phyloP scores from a whole-genome alignment of 2,113 vertebrate species.

The Triplophysa rosa region DNA sequence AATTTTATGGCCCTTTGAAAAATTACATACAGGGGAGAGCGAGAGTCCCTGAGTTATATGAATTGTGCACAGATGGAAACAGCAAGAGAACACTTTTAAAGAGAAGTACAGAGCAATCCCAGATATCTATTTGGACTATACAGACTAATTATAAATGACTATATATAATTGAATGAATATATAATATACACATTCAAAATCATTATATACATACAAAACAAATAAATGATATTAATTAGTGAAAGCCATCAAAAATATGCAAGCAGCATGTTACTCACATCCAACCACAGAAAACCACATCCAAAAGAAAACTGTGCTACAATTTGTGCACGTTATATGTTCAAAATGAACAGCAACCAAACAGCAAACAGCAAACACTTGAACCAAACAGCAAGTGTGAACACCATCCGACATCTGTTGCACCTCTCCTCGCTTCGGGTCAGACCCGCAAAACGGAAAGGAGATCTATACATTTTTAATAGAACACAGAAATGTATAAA shows the following conservation, averaged over 20 bases:
- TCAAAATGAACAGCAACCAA: neutral
- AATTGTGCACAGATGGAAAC: neutral
- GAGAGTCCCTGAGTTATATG: conserved; percentile 36
- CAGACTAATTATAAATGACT: too few species aligned
- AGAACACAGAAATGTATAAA: conserved; percentile 65
- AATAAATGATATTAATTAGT: neutral
- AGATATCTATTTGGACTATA: too few species aligned
- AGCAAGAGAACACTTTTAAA: neutral
- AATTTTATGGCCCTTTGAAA: conserved; percentile 84
- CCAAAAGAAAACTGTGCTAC: neutral
- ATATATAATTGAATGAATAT: too few species aligned
- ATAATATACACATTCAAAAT: neutral
- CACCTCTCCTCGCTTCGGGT: conserved; percentile 10
- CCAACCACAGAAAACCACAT: neutral
- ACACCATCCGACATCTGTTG: conserved; percentile 21
- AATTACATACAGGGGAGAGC: conserved; percentile 82
- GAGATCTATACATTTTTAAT: conserved; percentile 66
- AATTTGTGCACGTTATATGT: too few species aligned
- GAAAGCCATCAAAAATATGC: neutral
- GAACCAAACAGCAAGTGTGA: neutral
- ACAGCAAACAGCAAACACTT: conserved; percentile 1
- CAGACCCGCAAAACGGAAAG: conserved; percentile 58
- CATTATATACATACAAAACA: neutral
- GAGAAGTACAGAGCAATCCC: neutral
- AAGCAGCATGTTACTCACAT: neutral